Base-by-base conservation (phyloP, 2,113 vertebrate genomes). In the Solea senegalensis region DNA sequence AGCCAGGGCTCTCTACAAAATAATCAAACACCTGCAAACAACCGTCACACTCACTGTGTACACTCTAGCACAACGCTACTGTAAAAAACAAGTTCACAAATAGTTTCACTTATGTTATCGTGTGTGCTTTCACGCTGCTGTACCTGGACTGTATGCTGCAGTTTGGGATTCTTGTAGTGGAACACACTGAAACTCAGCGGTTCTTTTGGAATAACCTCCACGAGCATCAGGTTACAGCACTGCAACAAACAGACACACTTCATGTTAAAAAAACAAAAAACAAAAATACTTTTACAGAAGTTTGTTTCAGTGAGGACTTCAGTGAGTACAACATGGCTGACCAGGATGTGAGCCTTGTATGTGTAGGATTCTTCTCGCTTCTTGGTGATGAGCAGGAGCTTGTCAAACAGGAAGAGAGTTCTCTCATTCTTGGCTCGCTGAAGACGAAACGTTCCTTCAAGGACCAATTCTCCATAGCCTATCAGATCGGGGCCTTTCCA, bases 171-270 rank as follows among this genome's bases (percentile, higher is more conserved):
- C 94, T 98, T 99, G 91, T 99, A 99, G 87, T 99, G 97, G 88
- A 99, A 99, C 71, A 99, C 95, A 0, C 95, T 99, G 90, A 99
- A 99, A 86, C 98, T 98, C 76, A 98, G 93, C 0, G 97, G 96
- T 55, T 99, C 98, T 85, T 99, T 99, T 4, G 97, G 96, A 73
- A 98, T 98, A 62, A 98, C 92, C 74, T 99, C 98, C 76, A 99
- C 97, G n/a, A 99, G 93, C 98, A 99, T 99, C 81, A 99, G 94
- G 89, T 98, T 99, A 80, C 97, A 96, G 69, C 98, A 99, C 98
- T 99, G 89, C 9, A 86, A 74, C 1, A 50, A 15, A 81, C 11
- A 88, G 8, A 26, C 3, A 46, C 16, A 74, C n/a, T 50, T 51
- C 0, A 8, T 2, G 14, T 82, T 49, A 51, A 21, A 71, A 7